A percentile compares a stretch with the other conserved stretches of the same genome.
Evolutionary conservation across 2,797 vertebrate species (phyloP).

Genomic region (Microchirus variegatus): DNA sequence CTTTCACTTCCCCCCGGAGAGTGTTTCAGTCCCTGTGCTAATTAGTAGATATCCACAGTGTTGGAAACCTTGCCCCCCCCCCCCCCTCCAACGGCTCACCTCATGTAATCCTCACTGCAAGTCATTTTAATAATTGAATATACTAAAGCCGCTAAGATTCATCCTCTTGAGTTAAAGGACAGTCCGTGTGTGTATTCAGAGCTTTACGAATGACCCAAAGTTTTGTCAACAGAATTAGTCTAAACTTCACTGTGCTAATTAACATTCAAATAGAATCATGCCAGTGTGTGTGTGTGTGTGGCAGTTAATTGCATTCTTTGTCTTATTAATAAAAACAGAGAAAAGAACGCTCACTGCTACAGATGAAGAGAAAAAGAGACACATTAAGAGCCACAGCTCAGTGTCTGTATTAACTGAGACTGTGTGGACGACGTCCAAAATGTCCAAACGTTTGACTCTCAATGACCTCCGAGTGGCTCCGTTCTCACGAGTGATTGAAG

Average conservation of each 20-base stretch:
- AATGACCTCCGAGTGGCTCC: constrained; percentile 34
- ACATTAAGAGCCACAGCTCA: too few relatives aligned
- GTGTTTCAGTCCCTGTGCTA: constrained; percentile 41
- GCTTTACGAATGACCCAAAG: constrained; percentile 11
- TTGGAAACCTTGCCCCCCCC: not conserved
- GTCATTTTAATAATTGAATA: constrained; percentile 45
- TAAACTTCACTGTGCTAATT: not conserved
- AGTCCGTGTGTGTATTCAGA: constrained; percentile 23
- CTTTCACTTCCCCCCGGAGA: constrained; percentile 8
- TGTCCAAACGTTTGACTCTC: not conserved
- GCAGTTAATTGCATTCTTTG: too few relatives aligned
- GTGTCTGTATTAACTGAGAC: too few relatives aligned
- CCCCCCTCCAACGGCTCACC: constrained; percentile 20
- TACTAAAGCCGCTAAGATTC: constrained; percentile 17
- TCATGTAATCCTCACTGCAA: constrained; percentile 21
- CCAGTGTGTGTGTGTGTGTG: not conserved
- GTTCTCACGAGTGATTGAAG: constrained; percentile 44
- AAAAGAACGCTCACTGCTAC: too few relatives aligned
- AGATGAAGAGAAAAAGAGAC: too few relatives aligned
- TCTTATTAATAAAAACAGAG: too few relatives aligned
- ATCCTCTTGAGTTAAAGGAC: not conserved
- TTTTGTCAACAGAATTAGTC: not conserved
- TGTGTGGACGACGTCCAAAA: too few relatives aligned
- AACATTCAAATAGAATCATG: not conserved
- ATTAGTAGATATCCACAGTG: constrained; percentile 48